phyloP scores from a whole-genome alignment of 37 sponge, comb jelly and placozoan genomes.

The Dysidea cf. avara region DNA sequence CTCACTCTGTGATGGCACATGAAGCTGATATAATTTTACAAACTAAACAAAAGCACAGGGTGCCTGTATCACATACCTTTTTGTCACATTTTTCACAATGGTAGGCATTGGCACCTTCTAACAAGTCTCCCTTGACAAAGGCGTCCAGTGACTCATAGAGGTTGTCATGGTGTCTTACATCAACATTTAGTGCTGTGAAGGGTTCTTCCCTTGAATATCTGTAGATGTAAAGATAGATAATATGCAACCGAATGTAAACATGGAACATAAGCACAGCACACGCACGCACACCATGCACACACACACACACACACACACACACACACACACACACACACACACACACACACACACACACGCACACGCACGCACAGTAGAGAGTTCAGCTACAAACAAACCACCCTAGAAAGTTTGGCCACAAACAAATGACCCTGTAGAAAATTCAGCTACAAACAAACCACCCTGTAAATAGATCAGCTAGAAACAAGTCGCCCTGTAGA shows the following conservation, averaged over 20 bases:
- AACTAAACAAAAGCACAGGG: too few species aligned
- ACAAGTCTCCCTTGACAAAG: constrained; percentile 96
- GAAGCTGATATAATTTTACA: too few species aligned
- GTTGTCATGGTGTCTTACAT: constrained; percentile 86
- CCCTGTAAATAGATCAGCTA: too few species aligned
- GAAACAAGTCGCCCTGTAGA: too few species aligned
- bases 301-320: constrained; percentile 2
- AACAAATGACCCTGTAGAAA: constrained; percentile 99
- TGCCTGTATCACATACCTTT: constrained; percentile 59
- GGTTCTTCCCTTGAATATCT: constrained; percentile 92
- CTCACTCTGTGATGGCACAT: background rate
- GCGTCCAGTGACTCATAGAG: constrained; percentile 94
- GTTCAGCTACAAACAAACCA: too few species aligned
- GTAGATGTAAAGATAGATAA: background rate
- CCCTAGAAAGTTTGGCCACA: constrained; percentile 97
- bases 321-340: constrained; percentile 82
- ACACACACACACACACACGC: too few species aligned
- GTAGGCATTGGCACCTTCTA: constrained; percentile 98
- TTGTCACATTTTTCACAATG: constrained; percentile 98
- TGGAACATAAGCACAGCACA: background rate
- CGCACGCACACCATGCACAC: too few species aligned
- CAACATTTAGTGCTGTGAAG: constrained; percentile 89
- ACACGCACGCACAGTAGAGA: too few species aligned
- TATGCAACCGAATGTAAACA: background rate
- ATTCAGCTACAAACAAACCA: too few species aligned